A percentile compares a stretch with the other conserved stretches of the same genome.
These are phyloP conservation scores for Drosophila melanica DNA, from an alignment of 1,140 invertebrate genomes.

Conservation along the genomic window DNA sequence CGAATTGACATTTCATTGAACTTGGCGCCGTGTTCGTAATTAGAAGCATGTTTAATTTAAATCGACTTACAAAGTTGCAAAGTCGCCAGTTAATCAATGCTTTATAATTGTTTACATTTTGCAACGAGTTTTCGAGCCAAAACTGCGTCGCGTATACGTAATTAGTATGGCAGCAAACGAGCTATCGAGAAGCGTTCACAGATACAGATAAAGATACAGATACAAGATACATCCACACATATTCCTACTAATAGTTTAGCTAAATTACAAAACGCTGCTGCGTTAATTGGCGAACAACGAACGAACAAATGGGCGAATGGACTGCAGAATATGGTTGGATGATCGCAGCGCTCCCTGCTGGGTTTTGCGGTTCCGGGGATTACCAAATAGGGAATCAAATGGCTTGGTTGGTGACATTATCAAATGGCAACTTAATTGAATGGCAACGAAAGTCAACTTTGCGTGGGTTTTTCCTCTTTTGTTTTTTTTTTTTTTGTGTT, in stretches of 20 bases:
- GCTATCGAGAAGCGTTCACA: constrained; percentile 8
- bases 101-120: constrained; percentile 60
- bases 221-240: neutral
- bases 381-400: constrained; percentile 11
- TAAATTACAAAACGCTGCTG: constrained; percentile 58
- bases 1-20: constrained; percentile 66
- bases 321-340: constrained; percentile 32
- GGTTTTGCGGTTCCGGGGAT: constrained; percentile 2
- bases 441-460: neutral
- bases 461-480: constrained; percentile 27
- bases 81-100: constrained; percentile 60
- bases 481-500: neutral
- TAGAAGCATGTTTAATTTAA: constrained; percentile 66
- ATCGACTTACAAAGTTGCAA: constrained; percentile 22
- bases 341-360: constrained; percentile 13
- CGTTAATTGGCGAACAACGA: constrained; percentile 66
- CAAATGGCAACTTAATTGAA: constrained; percentile 18
- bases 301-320: constrained; percentile 10
- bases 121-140: constrained; percentile 53
- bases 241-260: constrained; percentile 47
- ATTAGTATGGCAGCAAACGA: constrained; percentile 47
- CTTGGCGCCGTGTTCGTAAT: constrained; percentile 55
- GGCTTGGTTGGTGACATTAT: constrained; percentile 24
- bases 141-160: constrained; percentile 51
- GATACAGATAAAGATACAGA: constrained; percentile 7